Evolutionary conservation across 2,888 invertebrate genomes (phyloP).

Genomic region (Chrysolina haemoptera): DNA sequence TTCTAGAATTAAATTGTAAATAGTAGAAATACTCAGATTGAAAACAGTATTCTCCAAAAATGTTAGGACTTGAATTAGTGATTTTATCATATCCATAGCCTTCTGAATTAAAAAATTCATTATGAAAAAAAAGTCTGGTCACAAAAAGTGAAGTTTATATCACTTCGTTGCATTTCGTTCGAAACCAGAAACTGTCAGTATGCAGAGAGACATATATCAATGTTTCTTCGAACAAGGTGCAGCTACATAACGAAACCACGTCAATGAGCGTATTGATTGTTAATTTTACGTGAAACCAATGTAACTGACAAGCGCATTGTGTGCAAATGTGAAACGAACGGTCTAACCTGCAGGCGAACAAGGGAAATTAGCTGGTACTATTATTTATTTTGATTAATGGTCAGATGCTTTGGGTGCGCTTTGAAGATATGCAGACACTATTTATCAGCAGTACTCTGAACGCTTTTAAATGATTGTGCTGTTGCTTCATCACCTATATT

Average conservation of each 20-base stretch:
- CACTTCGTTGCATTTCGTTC: not conserved
- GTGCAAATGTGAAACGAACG: conserved; percentile 28
- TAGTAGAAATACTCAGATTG: no score
- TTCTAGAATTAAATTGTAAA: no score
- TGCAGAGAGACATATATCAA: not conserved
- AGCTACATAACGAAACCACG: conserved; percentile 27
- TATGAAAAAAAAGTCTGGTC: no score
- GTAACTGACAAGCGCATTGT: conserved; percentile 32
- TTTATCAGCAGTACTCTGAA: not conserved
- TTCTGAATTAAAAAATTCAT: no score
- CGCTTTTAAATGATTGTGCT: not conserved
- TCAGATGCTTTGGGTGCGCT: not conserved
- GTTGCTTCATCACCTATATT: no score
- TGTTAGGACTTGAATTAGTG: no score
- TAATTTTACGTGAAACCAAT: conserved; percentile 33
- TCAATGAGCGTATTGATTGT: conserved; percentile 29
- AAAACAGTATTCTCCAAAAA: no score
- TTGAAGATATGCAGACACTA: not conserved
- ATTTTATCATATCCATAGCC: no score
- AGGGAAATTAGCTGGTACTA: conserved; percentile 13
- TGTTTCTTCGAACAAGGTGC: conserved; percentile 25
- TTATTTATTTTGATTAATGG: conserved; percentile 27
- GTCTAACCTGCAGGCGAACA: conserved; percentile 2
- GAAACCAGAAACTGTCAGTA: not conserved
- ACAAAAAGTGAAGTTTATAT: no score